phyloP scores from a whole-genome alignment of 2,888 invertebrate species.

The Synanthedon myopaeformis region DNA sequence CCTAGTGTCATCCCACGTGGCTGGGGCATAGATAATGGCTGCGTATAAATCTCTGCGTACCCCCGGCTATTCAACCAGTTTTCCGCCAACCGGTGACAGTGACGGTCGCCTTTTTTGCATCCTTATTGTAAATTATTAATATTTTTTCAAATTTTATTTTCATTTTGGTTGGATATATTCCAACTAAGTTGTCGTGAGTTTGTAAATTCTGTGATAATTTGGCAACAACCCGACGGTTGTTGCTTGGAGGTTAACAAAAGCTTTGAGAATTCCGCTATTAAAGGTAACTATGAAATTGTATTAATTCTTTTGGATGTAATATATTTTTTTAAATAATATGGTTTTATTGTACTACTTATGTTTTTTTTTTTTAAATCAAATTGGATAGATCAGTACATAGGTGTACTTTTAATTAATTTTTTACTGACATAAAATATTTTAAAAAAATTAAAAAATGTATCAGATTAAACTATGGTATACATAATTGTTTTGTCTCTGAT shows the following conservation, averaged over 20 bases:
- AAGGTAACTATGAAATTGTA: conserved; percentile 39
- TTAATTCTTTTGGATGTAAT: too few relatives aligned
- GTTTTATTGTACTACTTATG: too few relatives aligned
- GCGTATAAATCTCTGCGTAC: neutral
- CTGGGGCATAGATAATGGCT: neutral
- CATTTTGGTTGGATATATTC: neutral
- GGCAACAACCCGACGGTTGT: conserved; percentile 65
- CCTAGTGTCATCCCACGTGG: neutral
- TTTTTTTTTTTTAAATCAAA: too few relatives aligned
- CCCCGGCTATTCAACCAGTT: conserved; percentile 29
- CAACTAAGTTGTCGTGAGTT: neutral
- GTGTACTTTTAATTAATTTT: too few relatives aligned
- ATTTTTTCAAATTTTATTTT: neutral
- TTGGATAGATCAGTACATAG: too few relatives aligned
- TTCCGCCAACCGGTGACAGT: conserved; percentile 18
- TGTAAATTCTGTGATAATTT: conserved; percentile 18
- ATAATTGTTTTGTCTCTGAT: too few relatives aligned
- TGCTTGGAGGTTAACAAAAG: conserved; percentile 63
- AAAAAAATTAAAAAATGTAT: too few relatives aligned
- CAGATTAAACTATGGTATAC: too few relatives aligned
- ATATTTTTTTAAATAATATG: too few relatives aligned
- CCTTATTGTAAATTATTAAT: neutral
- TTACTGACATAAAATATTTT: too few relatives aligned
- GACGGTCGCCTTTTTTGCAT: neutral
- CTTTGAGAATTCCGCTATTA: conserved; percentile 74